These are phyloP conservation scores for Drosophila emarginata DNA, from an alignment of 2,888 invertebrate genomes.

Conservation along the genomic window DNA sequence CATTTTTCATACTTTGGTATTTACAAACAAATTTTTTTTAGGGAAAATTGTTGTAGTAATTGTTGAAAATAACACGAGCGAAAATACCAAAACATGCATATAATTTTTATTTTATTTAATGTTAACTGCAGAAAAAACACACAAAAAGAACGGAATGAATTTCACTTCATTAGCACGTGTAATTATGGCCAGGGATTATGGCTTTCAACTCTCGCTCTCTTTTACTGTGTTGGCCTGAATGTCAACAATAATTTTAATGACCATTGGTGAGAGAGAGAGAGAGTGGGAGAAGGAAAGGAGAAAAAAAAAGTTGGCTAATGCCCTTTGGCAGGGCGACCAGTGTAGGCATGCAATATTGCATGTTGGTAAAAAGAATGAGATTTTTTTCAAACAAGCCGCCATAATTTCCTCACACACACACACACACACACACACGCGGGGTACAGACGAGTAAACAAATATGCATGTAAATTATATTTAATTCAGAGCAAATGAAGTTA, in stretches of 20 bases:
- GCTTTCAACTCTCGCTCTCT: conserved; percentile 16
- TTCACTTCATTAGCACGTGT: conserved; percentile 67
- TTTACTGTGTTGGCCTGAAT: conserved; percentile 48
- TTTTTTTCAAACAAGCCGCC: conserved; percentile 18
- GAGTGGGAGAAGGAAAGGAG: too few species aligned
- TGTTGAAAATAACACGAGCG: conserved; percentile 1
- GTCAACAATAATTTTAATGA: conserved; percentile 72
- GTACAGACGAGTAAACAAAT: conserved; percentile 59
- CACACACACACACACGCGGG: conserved; percentile 21
- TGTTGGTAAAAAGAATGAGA: conserved; percentile 33
- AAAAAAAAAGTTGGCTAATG: conserved; percentile 53
- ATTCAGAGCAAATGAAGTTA: conserved; percentile 78
- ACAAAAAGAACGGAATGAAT: conserved; percentile 55
- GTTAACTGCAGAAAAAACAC: conserved; percentile 38
- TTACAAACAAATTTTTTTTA: neutral
- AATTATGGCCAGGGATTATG: conserved; percentile 60
- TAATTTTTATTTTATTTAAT: conserved; percentile 11
- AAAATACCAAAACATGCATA: conserved; percentile 5
- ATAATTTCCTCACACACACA: conserved; percentile 11
- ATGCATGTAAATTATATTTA: conserved; percentile 78
- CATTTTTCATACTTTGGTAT: conserved; percentile 4
- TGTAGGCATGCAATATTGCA: conserved; percentile 54
- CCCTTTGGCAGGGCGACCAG: conserved; percentile 24
- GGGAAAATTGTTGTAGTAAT: neutral
- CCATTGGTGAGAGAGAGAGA: too few species aligned